Conservation (phyloP, 1,140 invertebrate species). For the Lepidotrigona ventralis region DNA sequence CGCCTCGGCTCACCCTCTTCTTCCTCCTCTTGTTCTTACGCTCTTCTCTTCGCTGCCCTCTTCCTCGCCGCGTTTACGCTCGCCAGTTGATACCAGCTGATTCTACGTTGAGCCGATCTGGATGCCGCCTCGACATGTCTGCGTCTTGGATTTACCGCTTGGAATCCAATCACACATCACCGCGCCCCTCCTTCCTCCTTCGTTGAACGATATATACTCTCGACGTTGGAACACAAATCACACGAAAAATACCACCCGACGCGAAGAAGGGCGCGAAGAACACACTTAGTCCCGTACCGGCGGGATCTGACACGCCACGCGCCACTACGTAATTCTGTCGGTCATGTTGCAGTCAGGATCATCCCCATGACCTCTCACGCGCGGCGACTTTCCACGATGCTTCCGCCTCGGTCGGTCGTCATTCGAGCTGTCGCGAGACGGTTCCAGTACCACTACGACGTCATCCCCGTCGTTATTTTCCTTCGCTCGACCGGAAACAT, state of each 20-base stretch:
- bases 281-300: slow-evolving; percentile 5
- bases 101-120: slow-evolving; percentile 50
- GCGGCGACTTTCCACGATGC: slow-evolving; percentile 9
- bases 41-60: no score
- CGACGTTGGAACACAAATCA: neutral
- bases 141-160: slow-evolving; percentile 28
- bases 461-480: slow-evolving; percentile 27
- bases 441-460: slow-evolving; percentile 29
- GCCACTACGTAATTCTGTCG: slow-evolving; percentile 54
- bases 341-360: slow-evolving; percentile 45
- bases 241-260: neutral
- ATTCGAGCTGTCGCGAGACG: slow-evolving; percentile 40
- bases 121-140: slow-evolving; percentile 54
- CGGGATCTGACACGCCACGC: slow-evolving; percentile 28
- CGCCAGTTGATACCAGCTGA: slow-evolving; percentile 34
- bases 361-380: slow-evolving; percentile 14
- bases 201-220: neutral
- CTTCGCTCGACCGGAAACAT: slow-evolving; percentile 29
- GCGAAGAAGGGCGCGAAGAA: neutral
- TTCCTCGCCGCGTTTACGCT: slow-evolving; percentile 4
- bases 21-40: neutral
- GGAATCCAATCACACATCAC: slow-evolving; percentile 14
- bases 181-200: neutral
- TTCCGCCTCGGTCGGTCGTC: neutral
- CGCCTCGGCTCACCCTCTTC: slow-evolving; percentile 42